Conservation (phyloP, 2,797 vertebrate species). For the Notolepis coatsorum region DNA sequence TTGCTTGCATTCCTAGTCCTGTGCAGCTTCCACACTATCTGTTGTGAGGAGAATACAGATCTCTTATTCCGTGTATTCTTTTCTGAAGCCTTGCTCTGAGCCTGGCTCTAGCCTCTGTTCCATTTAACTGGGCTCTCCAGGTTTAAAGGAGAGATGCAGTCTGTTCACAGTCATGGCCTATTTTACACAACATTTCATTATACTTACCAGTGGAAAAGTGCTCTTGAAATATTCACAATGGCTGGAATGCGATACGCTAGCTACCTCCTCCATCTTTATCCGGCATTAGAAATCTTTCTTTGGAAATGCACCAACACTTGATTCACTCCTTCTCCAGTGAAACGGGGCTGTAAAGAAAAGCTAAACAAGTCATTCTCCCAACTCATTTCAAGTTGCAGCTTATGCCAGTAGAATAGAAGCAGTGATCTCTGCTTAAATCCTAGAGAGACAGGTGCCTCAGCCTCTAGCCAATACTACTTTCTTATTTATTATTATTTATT, state of each 20-base stretch:
- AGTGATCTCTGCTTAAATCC: too few species aligned
- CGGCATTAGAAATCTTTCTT: slow-evolving; percentile 1
- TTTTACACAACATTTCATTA: slow-evolving; percentile 41
- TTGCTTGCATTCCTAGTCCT: too few species aligned
- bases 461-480: too few species aligned
- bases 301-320: not conserved
- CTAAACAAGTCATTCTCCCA: too few species aligned
- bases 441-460: too few species aligned
- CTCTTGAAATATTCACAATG: slow-evolving; percentile 74
- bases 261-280: slow-evolving; percentile 33
- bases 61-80: not conserved
- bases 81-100: not conserved
- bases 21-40: not conserved
- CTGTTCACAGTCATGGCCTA: slow-evolving; percentile 4
- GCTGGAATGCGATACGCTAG: slow-evolving; percentile 64
- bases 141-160: slow-evolving; percentile 16
- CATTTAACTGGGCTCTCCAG: not conserved
- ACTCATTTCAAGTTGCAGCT: too few species aligned
- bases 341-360: too few species aligned
- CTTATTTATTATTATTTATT: too few species aligned
- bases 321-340: not conserved
- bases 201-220: slow-evolving; percentile 57
- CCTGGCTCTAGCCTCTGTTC: not conserved
- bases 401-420: too few species aligned
- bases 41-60: not conserved